Evolutionary conservation across 2,113 vertebrate genomes (phyloP).

Genomic region (Lepus timidus): DNA sequence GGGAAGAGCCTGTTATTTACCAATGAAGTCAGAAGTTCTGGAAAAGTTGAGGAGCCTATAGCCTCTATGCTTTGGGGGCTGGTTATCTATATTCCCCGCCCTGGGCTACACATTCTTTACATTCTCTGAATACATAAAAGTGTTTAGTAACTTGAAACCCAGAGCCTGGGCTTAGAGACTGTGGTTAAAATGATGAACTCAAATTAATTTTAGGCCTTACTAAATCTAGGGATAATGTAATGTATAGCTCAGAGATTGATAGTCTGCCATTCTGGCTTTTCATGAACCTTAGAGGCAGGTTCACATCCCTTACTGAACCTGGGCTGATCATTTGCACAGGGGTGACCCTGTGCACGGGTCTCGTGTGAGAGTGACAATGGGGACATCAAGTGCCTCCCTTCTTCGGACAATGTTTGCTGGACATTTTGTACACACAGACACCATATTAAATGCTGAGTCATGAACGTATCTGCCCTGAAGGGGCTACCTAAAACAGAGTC

Average conservation of each 20-base stretch:
- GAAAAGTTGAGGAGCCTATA: neutral
- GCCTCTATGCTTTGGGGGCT: neutral
- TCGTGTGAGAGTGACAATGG: neutral
- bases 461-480: neutral
- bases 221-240: neutral
- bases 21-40: neutral
- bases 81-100: neutral
- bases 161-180: neutral
- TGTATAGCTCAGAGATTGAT: neutral
- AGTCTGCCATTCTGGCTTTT: conserved; percentile 10
- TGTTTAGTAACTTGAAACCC: conserved; percentile 24
- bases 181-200: neutral
- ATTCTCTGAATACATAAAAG: neutral
- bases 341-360: neutral
- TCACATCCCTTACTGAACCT: neutral
- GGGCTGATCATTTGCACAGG: neutral
- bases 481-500: neutral
- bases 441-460: neutral
- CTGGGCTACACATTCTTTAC: neutral
- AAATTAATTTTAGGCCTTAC: conserved; percentile 34
- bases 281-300: neutral
- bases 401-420: neutral
- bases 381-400: neutral
- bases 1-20: neutral
- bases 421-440: neutral